Evolutionary conservation across 2,797 vertebrate genomes (phyloP).

Genomic region (Macropodus opercularis): DNA sequence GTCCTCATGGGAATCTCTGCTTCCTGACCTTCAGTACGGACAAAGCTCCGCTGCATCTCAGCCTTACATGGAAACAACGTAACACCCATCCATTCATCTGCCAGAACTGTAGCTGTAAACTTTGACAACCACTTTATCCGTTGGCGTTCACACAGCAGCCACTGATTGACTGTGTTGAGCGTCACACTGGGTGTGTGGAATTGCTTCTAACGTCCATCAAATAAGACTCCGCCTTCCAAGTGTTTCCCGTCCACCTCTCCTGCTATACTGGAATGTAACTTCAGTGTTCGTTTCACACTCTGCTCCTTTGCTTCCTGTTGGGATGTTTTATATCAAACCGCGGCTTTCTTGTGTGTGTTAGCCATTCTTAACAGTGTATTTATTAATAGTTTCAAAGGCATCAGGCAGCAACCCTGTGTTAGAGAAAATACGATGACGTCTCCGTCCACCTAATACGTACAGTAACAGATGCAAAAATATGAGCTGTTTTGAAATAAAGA

Average conservation of each 20-base stretch:
- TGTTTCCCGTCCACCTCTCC: too few relatives aligned
- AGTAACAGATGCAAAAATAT: slow-evolving; percentile 5
- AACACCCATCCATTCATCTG: slow-evolving; percentile 9
- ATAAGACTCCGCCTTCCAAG: background rate
- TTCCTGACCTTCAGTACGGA: background rate
- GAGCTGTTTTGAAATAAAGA: slow-evolving; percentile 2
- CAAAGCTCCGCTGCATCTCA: slow-evolving; percentile 1
- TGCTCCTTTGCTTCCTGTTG: too few relatives aligned
- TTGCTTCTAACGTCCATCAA: slow-evolving; percentile 21
- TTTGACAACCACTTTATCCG: slow-evolving; percentile 7
- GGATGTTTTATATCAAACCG: too few relatives aligned
- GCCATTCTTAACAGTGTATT: background rate
- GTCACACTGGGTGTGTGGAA: slow-evolving; percentile 8
- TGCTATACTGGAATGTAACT: too few relatives aligned
- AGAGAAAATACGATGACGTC: background rate
- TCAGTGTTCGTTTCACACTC: too few relatives aligned
- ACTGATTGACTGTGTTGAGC: slow-evolving; percentile 26
- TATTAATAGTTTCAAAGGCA: background rate
- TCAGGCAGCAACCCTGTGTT: background rate
- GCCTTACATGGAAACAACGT: background rate
- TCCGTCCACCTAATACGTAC: background rate
- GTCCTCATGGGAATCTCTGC: background rate
- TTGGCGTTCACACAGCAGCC: slow-evolving; percentile 10
- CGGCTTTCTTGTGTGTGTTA: too few relatives aligned
- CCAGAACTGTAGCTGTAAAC: slow-evolving; percentile 8